phyloP scores from a whole-genome alignment of 2,888 invertebrate genomes.

The Aphidoletes aphidimyza region DNA sequence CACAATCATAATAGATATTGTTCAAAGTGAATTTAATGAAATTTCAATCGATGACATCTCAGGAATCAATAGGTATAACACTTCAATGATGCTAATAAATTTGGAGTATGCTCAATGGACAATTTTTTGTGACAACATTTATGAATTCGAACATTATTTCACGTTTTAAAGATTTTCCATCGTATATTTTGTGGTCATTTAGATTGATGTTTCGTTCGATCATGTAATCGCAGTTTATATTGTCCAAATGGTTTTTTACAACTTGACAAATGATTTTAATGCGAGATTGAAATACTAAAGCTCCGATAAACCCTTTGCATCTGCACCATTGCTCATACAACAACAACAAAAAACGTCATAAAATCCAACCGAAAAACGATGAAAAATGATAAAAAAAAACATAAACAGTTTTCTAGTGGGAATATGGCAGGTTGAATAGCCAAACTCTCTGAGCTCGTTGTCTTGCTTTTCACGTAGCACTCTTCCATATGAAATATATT shows the following conservation, averaged over 20 bases:
- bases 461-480: constrained; percentile 10
- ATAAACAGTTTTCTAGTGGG: constrained; percentile 18
- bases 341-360: not conserved
- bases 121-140: no score
- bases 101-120: no score
- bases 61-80: no score
- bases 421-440: not conserved
- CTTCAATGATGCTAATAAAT: no score
- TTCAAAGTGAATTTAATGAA: no score
- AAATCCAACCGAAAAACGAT: not conserved
- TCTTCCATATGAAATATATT: constrained; percentile 31
- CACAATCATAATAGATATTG: no score
- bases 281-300: not conserved
- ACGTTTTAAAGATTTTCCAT: no score
- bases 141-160: no score
- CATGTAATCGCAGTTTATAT: not conserved
- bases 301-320: constrained; percentile 1
- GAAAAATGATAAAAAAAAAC: constrained; percentile 46
- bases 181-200: no score
- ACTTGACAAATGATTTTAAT: constrained; percentile 50
- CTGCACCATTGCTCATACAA: constrained; percentile 32
- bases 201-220: not conserved
- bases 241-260: not conserved
- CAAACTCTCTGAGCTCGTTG: not conserved
- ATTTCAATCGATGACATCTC: no score